These are phyloP conservation scores for Momotus momota DNA, from an alignment of 2,797 vertebrate genomes.

Conservation along the genomic window DNA sequence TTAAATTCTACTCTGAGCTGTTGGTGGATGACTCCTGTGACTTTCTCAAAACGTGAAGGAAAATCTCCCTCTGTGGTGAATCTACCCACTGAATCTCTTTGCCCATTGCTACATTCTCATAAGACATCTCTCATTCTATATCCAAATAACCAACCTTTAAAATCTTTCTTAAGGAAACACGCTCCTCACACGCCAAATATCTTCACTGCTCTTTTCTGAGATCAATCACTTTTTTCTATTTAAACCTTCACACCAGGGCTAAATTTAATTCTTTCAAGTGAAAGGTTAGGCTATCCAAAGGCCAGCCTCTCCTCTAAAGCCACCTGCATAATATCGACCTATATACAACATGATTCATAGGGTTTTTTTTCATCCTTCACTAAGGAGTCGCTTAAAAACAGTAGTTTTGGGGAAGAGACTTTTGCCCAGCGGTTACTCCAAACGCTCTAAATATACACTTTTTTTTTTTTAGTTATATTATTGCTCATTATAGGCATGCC, in stretches of 20 bases:
- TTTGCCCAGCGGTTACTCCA: not conserved
- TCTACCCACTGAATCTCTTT: not conserved
- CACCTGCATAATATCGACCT: not conserved
- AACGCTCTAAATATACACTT: not conserved
- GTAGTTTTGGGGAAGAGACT: not conserved
- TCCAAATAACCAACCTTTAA: not conserved
- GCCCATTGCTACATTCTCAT: not conserved
- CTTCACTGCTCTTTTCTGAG: not conserved
- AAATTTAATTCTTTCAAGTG: not conserved
- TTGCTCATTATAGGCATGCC: not conserved
- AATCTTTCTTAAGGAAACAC: not conserved
- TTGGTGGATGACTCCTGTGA: not conserved
- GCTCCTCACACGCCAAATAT: not conserved
- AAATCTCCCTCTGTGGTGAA: not conserved
- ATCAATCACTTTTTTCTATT: not conserved
- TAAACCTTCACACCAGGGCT: not conserved
- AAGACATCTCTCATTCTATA: not conserved
- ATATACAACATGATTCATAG: not conserved
- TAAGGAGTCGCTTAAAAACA: not conserved
- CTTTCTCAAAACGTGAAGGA: not conserved
- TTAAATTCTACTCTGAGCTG: conserved; percentile 1
- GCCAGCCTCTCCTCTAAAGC: not conserved
- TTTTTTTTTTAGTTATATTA: not conserved
- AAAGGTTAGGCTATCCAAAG: not conserved
- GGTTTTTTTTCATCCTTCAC: not conserved